phyloP scores from a whole-genome alignment of 2,113 vertebrate genomes.

The Paedocypris sp. region DNA sequence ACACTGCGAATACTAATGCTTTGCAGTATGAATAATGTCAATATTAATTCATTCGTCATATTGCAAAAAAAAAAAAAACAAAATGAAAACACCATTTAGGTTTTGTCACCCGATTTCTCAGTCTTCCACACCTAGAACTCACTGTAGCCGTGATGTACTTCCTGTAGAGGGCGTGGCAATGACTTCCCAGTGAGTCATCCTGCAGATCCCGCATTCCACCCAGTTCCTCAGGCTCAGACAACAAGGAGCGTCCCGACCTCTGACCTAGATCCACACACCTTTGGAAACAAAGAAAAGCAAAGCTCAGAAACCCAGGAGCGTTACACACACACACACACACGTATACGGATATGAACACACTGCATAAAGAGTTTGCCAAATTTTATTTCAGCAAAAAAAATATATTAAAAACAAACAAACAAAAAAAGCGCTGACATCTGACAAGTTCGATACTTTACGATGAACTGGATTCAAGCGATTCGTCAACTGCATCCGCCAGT shows the following conservation, averaged over 20 bases:
- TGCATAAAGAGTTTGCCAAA: too few species aligned
- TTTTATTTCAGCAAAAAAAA: too few species aligned
- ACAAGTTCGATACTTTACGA: too few species aligned
- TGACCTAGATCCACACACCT: constrained; percentile 9
- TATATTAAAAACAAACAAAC: too few species aligned
- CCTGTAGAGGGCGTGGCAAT: neutral
- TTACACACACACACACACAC: neutral
- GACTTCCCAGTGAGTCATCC: constrained; percentile 6
- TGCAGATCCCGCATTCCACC: constrained; percentile 18
- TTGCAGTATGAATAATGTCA: too few species aligned
- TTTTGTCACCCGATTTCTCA: neutral
- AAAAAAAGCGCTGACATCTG: too few species aligned
- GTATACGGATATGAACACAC: too few species aligned
- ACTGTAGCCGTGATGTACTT: neutral
- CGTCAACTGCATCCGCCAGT: neutral
- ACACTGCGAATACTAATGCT: too few species aligned
- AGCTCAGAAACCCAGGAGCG: neutral
- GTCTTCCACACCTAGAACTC: neutral
- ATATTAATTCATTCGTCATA: too few species aligned
- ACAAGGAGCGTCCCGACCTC: constrained; percentile 14
- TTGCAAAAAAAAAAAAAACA: too few species aligned
- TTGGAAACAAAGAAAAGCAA: neutral
- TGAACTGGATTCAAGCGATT: too few species aligned
- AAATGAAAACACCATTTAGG: too few species aligned
- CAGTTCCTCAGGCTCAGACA: neutral